These are phyloP conservation scores for Trissolcus brochymenae DNA, from an alignment of 2,888 invertebrate species.

Conservation along the genomic window DNA sequence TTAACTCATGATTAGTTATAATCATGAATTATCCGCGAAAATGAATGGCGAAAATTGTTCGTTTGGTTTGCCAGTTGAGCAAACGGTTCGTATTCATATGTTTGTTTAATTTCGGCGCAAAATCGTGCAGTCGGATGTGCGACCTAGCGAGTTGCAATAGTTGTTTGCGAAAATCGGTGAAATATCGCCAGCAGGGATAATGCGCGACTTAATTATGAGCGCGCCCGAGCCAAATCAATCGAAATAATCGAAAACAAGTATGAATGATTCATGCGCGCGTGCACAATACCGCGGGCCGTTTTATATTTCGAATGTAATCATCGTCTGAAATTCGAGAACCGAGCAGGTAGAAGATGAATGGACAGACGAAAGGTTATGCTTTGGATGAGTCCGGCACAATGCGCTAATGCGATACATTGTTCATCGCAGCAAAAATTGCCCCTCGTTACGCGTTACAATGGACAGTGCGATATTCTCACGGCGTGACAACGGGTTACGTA, in stretches of 20 bases:
- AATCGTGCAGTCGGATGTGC: background rate
- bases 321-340: constrained; percentile 47
- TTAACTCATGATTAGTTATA: no score
- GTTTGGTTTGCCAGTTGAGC: no score
- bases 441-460: constrained; percentile 72
- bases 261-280: constrained; percentile 49
- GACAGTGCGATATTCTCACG: constrained; percentile 59
- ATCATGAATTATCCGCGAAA: no score
- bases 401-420: constrained; percentile 75
- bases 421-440: constrained; percentile 73
- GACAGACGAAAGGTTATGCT: constrained; percentile 52
- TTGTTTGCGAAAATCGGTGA: no score
- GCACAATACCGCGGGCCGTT: constrained; percentile 42
- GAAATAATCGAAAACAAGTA: constrained; percentile 44
- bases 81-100: background rate
- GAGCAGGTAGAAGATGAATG: constrained; percentile 49
- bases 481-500: constrained; percentile 55
- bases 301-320: constrained; percentile 50
- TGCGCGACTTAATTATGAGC: constrained; percentile 42
- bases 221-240: background rate
- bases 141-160: no score
- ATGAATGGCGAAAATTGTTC: no score
- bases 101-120: background rate
- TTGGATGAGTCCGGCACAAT: constrained; percentile 66
- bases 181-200: constrained; percentile 24